Evolutionary conservation across 2,888 invertebrate species (phyloP), one percentile per base, ranked within the genome.

Genomic region (Periphyllus acericola): DNA sequence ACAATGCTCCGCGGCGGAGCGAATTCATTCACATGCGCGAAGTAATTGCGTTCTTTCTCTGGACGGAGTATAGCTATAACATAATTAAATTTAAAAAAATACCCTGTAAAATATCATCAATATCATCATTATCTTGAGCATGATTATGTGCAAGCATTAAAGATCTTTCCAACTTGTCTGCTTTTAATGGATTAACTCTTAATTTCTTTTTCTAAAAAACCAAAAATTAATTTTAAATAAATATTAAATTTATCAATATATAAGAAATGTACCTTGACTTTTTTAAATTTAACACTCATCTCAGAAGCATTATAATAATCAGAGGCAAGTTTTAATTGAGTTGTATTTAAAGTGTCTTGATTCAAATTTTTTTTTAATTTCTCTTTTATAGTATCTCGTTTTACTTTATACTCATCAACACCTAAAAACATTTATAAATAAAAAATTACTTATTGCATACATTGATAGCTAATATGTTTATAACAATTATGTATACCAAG

Each of bases 231-330:
- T 25, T 21, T 60, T 60, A 60, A 25, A 60, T 60, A 60, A 21
- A 60, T 60, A 60, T 19, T 60, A 21, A 60, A 60, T 3, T 60
- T 6, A 3, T 60, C 3, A 60, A 21, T 21, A 60, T 60, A 60
- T 25, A 60, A 60, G 21, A 9, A 19, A 60, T 29, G 36, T 90
- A 94, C 95, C 92, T 96, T 97, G 82, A 96, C 94, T 91, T 97
- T 97, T 92, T 97, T 98, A 92, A 98, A 98, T 92, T 95, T 96
- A 87, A 95, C 94, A 89, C 93, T 92, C 91, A 98, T 92, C 92
- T 99, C 99, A 89, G 95, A 95, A 90, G 95, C 94, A 89, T 96
- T 96, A 91, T 95, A 95, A 92, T 97, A 99, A 92, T 99, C 99
- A 19, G 95, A 94, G 2, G 98, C 98, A 32, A 97, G 90, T 90